These are phyloP conservation scores for Temnopleurus reevesii DNA, from an alignment of 53 echinoderm and acorn worm species.

Conservation along the genomic window DNA sequence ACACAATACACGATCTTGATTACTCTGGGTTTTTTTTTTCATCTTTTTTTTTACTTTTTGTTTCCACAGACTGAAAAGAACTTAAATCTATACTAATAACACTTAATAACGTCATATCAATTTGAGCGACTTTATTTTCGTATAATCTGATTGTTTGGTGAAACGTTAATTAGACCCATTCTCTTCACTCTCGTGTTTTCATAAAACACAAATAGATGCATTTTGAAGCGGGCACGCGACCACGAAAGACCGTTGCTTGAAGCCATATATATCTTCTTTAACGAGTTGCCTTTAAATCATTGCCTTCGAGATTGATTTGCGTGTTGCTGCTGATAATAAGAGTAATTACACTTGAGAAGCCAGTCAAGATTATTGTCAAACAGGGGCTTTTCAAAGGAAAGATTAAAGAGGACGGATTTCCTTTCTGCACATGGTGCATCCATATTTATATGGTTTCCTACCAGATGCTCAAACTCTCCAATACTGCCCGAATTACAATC, in stretches of 20 bases:
- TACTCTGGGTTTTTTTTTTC: not conserved
- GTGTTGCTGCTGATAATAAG: not conserved
- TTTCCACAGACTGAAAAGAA: too few species aligned
- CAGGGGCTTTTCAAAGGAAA: not conserved
- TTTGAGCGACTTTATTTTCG: not conserved
- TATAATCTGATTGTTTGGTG: not conserved
- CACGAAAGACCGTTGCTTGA: not conserved
- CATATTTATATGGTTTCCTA: constrained; percentile 29
- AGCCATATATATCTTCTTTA: not conserved
- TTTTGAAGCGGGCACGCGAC: not conserved
- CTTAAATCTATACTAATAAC: too few species aligned
- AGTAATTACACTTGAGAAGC: constrained; percentile 30
- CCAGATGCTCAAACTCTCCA: not conserved
- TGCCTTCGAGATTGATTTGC: not conserved
- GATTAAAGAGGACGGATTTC: not conserved
- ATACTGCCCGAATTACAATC: too few species aligned
- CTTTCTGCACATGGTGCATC: not conserved
- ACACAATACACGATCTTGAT: not conserved
- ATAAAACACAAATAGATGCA: not conserved
- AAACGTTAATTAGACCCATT: not conserved
- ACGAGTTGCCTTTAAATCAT: not conserved
- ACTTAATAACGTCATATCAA: not conserved
- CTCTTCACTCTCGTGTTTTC: not conserved
- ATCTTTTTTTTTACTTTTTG: not conserved
- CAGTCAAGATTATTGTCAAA: constrained; percentile 3